Evolutionary conservation across 2,113 vertebrate species (phyloP).

Genomic region (Symphodus melops): DNA sequence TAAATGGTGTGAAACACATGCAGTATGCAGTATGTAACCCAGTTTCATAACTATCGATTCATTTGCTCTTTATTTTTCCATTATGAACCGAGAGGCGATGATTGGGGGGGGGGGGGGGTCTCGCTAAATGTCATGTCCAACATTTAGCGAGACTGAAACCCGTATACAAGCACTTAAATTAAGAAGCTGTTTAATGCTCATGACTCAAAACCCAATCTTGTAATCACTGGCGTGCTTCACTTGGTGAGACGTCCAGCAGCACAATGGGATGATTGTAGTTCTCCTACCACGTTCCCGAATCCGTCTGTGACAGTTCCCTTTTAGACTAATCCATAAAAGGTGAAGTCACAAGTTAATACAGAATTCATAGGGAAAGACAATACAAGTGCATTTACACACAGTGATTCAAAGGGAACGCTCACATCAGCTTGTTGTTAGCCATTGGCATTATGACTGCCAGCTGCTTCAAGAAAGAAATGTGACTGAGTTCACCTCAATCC

Average conservation of each 20-base stretch:
- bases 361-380: neutral
- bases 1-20: conserved; percentile 24
- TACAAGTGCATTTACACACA: no score
- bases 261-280: neutral
- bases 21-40: neutral
- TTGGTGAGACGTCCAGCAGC: neutral
- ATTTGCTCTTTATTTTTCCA: conserved; percentile 7
- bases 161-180: neutral
- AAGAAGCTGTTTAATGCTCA: neutral
- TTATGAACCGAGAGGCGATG: neutral
- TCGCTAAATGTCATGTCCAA: no score
- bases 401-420: no score
- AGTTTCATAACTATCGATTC: neutral
- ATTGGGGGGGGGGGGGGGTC: no score
- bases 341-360: no score
- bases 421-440: no score
- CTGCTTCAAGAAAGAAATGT: no score
- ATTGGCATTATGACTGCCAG: no score
- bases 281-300: neutral
- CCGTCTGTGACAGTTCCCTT: no score
- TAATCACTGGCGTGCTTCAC: neutral
- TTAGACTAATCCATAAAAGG: neutral
- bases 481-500: no score
- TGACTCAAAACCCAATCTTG: neutral
- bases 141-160: neutral